Percentiles rank a stretch among this genome's conserved stretches.
Conservation (phyloP, 1,140 invertebrate genomes). For the Octopus sinensis region DNA sequence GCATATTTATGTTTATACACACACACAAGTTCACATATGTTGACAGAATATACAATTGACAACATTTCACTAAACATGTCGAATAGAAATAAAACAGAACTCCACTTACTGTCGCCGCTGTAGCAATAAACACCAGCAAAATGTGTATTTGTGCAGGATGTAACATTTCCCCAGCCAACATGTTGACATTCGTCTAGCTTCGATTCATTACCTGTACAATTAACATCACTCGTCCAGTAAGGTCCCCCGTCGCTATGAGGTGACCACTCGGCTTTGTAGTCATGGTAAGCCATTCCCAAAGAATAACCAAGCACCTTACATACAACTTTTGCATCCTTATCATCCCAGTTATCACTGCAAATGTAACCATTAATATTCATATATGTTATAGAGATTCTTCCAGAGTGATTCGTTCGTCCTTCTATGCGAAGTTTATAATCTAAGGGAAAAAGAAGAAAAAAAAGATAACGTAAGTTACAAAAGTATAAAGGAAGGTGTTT, state of each 20-base stretch:
- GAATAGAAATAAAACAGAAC: background rate
- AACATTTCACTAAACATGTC: background rate
- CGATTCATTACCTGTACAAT: slow-evolving; percentile 37
- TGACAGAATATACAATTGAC: background rate
- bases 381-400: slow-evolving; percentile 33
- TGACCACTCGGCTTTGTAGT: slow-evolving; percentile 33
- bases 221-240: slow-evolving; percentile 39
- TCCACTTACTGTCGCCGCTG: slow-evolving; percentile 29
- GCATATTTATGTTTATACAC: too few relatives aligned
- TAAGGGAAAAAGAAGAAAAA: slow-evolving; percentile 18
- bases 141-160: slow-evolving; percentile 29
- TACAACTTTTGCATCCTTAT: slow-evolving; percentile 38
- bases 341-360: slow-evolving; percentile 42
- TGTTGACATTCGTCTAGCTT: slow-evolving; percentile 35
- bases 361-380: slow-evolving; percentile 38
- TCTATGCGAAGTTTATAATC: slow-evolving; percentile 29
- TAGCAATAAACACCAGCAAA: slow-evolving; percentile 39
- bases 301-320: slow-evolving; percentile 42
- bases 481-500: background rate
- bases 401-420: slow-evolving; percentile 26
- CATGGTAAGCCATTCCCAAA: slow-evolving; percentile 37
- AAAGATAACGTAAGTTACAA: background rate
- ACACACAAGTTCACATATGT: background rate
- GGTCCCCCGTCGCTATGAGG: slow-evolving; percentile 30
- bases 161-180: slow-evolving; percentile 32